Conservation (phyloP, 2,888 invertebrate species). For the Willowsia nigromaculata region DNA sequence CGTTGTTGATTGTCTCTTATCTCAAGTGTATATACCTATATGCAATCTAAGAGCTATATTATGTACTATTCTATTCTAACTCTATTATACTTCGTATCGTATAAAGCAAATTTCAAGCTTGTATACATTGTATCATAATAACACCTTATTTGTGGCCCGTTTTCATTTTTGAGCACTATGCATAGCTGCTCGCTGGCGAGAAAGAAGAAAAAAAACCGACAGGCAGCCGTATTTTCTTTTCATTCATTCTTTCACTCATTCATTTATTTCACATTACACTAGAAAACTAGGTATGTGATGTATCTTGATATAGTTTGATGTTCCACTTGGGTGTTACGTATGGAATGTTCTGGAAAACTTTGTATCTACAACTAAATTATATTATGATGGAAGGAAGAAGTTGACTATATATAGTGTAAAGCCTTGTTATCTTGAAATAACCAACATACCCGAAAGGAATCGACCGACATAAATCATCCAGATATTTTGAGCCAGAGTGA, state of each 20-base stretch:
- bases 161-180: not conserved
- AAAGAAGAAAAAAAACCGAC: slow-evolving; percentile 50
- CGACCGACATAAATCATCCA: slow-evolving; percentile 82
- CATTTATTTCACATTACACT: slow-evolving; percentile 9
- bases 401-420: slow-evolving; percentile 19
- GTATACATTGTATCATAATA: not conserved
- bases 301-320: not conserved
- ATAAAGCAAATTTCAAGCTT: not conserved
- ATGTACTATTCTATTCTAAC: too few species aligned
- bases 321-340: not conserved
- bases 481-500: slow-evolving; percentile 78
- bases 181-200: too few species aligned
- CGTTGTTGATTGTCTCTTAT: slow-evolving; percentile 20
- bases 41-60: not conserved
- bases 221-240: slow-evolving; percentile 49
- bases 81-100: not conserved
- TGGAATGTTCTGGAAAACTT: not conserved
- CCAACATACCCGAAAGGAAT: slow-evolving; percentile 74
- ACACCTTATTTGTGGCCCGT: too few species aligned
- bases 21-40: not conserved
- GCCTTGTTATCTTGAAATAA: slow-evolving; percentile 48
- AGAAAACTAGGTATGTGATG: not conserved
- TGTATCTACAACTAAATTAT: not conserved
- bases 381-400: not conserved
- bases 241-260: slow-evolving; percentile 57